Evolutionary conservation across 2,888 invertebrate species (phyloP).

Genomic region (Drosophila leonis): DNA sequence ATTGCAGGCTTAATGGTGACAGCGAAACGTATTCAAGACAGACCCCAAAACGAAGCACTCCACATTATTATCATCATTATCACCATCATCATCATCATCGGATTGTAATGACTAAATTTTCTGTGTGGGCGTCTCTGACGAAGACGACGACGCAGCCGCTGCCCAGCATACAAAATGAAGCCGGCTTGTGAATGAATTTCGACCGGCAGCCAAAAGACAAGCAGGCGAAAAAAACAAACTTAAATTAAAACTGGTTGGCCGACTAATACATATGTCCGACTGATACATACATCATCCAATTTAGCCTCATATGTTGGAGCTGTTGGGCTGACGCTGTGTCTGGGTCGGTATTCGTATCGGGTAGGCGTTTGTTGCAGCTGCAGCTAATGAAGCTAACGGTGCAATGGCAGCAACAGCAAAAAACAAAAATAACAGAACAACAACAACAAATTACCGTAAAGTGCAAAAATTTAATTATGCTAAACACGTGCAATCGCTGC

Average conservation of each 20-base stretch:
- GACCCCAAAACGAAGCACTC: slow-evolving; percentile 28
- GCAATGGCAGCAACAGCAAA: slow-evolving; percentile 22
- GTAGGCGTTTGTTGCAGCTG: slow-evolving; percentile 58
- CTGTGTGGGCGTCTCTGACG: slow-evolving; percentile 64
- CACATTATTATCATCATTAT: slow-evolving; percentile 42
- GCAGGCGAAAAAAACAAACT: slow-evolving; percentile 20
- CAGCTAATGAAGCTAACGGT: slow-evolving; percentile 79
- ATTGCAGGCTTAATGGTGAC: slow-evolving; percentile 35
- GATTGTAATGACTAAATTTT: slow-evolving; percentile 74
- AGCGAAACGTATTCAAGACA: slow-evolving; percentile 36
- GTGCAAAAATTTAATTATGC: slow-evolving; percentile 73
- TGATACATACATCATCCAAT: slow-evolving; percentile 45
- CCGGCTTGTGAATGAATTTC: slow-evolving; percentile 72
- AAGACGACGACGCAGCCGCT: slow-evolving; percentile 41
- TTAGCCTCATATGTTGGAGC: slow-evolving; percentile 48
- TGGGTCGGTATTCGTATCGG: slow-evolving; percentile 23
- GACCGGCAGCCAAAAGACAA: slow-evolving; percentile 22
- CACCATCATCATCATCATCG: slow-evolving; percentile 22
- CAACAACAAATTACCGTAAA: slow-evolving; percentile 67
- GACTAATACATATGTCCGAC: slow-evolving; percentile 51
- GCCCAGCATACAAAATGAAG: slow-evolving; percentile 74
- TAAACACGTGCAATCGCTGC: slow-evolving; percentile 70
- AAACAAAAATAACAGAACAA: slow-evolving; percentile 13
- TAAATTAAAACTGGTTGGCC: slow-evolving; percentile 68
- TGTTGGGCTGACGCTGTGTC: slow-evolving; percentile 23